Base-by-base conservation (phyloP, 1,140 invertebrate genomes). In the Calliopsis andreniformis region DNA sequence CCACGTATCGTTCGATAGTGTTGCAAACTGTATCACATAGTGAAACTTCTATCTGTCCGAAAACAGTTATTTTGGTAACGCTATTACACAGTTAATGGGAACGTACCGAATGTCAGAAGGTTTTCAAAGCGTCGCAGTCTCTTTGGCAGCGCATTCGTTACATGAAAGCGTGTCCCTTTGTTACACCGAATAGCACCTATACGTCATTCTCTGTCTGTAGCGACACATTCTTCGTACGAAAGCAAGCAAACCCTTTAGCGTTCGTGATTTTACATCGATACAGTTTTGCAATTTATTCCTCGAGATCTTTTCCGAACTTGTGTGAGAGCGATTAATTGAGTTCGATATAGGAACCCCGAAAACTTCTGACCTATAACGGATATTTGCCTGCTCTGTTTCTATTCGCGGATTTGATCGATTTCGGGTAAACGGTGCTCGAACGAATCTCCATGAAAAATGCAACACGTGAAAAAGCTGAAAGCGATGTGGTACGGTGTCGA, bases 1-100 rank as follows among this genome's bases (percentile, higher is more conserved):
- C 90, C 85, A 92, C 39, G 39, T 64, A 61, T 25, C 39, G 67
- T 45, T 79, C 66, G 39, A 79, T 71, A 72, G 61, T 35, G 62
- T 23, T 42, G 25, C 61, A 70, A 71, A 83, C 43, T 56, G 64
- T 47, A 64, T 76, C 59, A 72, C 61, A 63, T 58, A 20, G n/a
- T 70, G 30, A n/a, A 43, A 25, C 53, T 35, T 28, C 67, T 55
- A 12, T 30, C 10, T n/a, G 20, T 39, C n/a, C n/a, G n/a, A n/a
- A n/a, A n/a, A n/a, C n/a, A n/a, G n/a, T n/a, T n/a, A n/a, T n/a
- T n/a, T n/a, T n/a, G n/a, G n/a, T n/a, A n/a, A n/a, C n/a, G n/a
- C n/a, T n/a, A n/a, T n/a, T n/a, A n/a, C n/a, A n/a, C n/a, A n/a
- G n/a, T n/a, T 72, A 72, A 63, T 63, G 69, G 58, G 23, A 61